These are phyloP conservation scores for Cryptotermes secundus DNA, from an alignment of 1,140 invertebrate species.

Conservation along the genomic window DNA sequence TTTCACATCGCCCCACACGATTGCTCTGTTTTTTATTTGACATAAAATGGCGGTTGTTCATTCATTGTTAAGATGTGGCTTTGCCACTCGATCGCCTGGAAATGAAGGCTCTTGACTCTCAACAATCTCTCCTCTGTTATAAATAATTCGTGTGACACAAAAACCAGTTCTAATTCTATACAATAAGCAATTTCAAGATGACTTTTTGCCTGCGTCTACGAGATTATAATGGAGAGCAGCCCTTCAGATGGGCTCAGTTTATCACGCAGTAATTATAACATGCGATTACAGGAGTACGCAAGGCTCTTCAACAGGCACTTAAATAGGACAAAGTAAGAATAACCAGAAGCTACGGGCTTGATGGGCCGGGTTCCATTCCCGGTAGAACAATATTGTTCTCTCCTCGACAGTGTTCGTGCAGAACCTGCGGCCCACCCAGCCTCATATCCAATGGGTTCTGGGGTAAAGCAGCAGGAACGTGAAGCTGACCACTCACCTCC, in stretches of 20 bases:
- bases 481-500: no score
- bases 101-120: neutral
- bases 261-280: constrained; percentile 15
- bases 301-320: neutral
- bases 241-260: neutral
- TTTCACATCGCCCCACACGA: neutral
- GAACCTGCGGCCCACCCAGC: no score
- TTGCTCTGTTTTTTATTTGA: constrained; percentile 14
- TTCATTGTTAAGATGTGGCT: neutral
- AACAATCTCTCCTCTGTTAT: neutral
- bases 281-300: neutral
- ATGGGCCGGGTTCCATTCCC: no score
- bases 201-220: neutral
- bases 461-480: no score
- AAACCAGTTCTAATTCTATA: constrained; percentile 14
- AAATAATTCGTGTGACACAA: neutral
- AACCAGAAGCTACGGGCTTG: no score
- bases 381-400: no score
- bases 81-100: neutral
- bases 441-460: no score
- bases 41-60: constrained; percentile 12
- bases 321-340: no score
- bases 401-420: no score
- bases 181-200: constrained; percentile 16
- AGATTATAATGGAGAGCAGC: neutral